A percentile compares a stretch with the other conserved stretches of the same genome.
Conservation (phyloP, 2,797 vertebrate genomes). For the Lepidocolaptes lacrymiger region DNA sequence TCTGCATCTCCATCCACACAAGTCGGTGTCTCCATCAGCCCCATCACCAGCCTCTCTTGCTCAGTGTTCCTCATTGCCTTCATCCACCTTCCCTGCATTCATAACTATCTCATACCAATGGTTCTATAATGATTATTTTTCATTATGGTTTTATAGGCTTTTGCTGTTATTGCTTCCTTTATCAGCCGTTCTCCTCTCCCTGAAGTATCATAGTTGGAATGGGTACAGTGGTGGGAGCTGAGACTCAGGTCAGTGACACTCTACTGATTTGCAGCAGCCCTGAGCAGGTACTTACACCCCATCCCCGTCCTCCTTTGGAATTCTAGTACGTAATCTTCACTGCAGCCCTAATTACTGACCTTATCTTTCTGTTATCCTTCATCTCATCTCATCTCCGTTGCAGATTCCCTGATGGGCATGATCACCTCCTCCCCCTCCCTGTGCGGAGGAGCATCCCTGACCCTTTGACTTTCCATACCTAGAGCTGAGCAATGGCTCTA, state of each 20-base stretch:
- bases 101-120: neutral
- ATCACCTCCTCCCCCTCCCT: neutral
- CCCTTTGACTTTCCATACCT: neutral
- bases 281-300: neutral
- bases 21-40: slow-evolving; percentile 8
- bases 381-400: neutral
- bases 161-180: slow-evolving; percentile 23
- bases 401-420: neutral
- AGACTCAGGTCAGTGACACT: neutral
- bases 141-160: slow-evolving; percentile 4
- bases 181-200: neutral
- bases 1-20: slow-evolving; percentile 50
- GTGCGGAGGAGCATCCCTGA: neutral
- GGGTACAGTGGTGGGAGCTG: neutral
- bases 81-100: neutral
- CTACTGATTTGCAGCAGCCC: neutral
- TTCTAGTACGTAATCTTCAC: slow-evolving; percentile 5
- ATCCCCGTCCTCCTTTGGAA: neutral
- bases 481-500: neutral
- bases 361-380: neutral
- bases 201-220: neutral
- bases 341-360: neutral
- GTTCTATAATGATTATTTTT: slow-evolving; percentile 37
- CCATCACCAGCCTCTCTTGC: neutral
- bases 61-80: neutral